These are phyloP conservation scores for Camptogramma bilineatum DNA, from an alignment of 2,888 invertebrate species.

Conservation along the genomic window DNA sequence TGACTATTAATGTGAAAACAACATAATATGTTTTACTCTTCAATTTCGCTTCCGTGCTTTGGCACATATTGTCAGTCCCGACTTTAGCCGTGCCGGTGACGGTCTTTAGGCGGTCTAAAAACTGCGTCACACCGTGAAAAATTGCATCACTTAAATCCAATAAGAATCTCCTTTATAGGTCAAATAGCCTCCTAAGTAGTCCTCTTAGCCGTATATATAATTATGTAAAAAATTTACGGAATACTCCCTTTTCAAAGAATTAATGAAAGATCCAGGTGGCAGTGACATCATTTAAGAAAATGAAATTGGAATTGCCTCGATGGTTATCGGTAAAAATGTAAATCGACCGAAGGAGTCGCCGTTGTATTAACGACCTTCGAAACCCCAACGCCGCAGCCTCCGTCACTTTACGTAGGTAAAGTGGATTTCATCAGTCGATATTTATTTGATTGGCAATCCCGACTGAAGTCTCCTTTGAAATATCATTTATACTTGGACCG, in stretches of 20 bases:
- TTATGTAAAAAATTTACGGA: neutral
- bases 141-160: too few relatives aligned
- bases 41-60: too few relatives aligned
- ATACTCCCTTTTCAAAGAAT: neutral
- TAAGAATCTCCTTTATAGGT: too few relatives aligned
- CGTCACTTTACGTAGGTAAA: constrained; percentile 49
- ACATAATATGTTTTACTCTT: too few relatives aligned
- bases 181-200: too few relatives aligned
- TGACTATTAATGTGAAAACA: too few relatives aligned
- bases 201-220: too few relatives aligned
- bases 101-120: too few relatives aligned
- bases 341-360: constrained; percentile 39
- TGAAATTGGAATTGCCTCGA: constrained; percentile 49
- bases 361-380: constrained; percentile 53
- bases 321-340: constrained; percentile 50
- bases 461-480: constrained; percentile 48
- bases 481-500: constrained; percentile 44
- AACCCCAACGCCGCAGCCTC: constrained; percentile 48
- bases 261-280: neutral
- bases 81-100: too few relatives aligned
- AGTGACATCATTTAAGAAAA: constrained; percentile 43
- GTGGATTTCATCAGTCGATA: constrained; percentile 53
- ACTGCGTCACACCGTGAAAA: too few relatives aligned
- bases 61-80: too few relatives aligned
- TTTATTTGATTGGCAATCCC: constrained; percentile 58